Percentiles rank a stretch among this genome's conserved stretches.
Conservation (phyloP, 2,113 vertebrate genomes). For the Isurus oxyrinchus region DNA sequence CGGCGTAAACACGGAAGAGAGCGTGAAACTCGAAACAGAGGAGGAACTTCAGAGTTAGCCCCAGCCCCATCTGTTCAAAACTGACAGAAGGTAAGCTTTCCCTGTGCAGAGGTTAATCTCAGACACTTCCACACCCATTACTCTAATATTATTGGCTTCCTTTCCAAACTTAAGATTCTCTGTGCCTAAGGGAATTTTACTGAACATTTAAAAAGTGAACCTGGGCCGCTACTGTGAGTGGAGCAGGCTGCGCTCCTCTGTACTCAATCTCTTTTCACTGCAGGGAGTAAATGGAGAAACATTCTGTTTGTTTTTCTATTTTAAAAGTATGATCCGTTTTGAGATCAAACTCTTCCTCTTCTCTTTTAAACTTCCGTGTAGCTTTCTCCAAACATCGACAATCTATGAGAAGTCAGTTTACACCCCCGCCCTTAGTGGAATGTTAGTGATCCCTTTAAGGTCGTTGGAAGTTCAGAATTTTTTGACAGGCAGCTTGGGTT, state of each 20-base stretch:
- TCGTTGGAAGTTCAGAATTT: not conserved
- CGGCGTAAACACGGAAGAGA: not conserved
- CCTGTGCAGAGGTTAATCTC: not conserved
- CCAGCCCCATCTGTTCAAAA: no score
- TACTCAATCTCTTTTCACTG: not conserved
- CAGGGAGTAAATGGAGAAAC: not conserved
- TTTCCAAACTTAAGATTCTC: not conserved
- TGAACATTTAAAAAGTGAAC: no score
- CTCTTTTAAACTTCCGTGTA: not conserved
- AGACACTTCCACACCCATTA: not conserved
- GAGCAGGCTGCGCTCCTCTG: not conserved
- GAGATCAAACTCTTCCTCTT: not conserved
- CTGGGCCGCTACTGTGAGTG: not conserved
- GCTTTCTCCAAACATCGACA: not conserved
- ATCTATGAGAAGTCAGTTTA: not conserved
- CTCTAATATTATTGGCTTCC: not conserved
- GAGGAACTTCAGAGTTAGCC: not conserved
- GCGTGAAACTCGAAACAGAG: not conserved
- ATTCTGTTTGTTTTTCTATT: not conserved
- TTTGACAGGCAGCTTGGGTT: not conserved
- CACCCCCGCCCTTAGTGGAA: not conserved
- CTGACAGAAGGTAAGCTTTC: not conserved
- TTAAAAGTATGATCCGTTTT: not conserved
- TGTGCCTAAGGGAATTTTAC: not conserved
- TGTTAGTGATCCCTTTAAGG: not conserved